Percentiles rank a stretch among this genome's conserved stretches.
Evolutionary conservation across 2,797 vertebrate genomes (phyloP).

Genomic region (Cyclura pinguis): DNA sequence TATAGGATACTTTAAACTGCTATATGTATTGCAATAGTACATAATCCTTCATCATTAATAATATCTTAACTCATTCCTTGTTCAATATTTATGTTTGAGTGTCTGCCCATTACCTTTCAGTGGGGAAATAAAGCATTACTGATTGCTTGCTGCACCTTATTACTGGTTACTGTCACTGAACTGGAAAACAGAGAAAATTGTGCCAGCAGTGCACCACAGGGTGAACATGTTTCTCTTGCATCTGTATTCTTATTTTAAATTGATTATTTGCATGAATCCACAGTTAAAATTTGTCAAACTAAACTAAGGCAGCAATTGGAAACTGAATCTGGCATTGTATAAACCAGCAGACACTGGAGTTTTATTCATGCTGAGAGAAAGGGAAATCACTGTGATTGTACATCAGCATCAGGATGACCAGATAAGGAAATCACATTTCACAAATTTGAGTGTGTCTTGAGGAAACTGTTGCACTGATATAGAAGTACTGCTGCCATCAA

Average conservation of each 20-base stretch:
- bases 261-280: slow-evolving; percentile 10
- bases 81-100: too few species aligned
- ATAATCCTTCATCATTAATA: too few species aligned
- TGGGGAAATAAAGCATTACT: background rate
- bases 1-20: too few species aligned
- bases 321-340: background rate
- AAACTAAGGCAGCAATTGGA: slow-evolving; percentile 27
- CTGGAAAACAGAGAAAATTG: background rate
- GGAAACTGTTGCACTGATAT: background rate
- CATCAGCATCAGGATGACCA: background rate
- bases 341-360: slow-evolving; percentile 12
- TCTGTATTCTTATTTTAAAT: background rate
- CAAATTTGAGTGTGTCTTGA: background rate
- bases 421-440: slow-evolving; percentile 3
- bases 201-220: background rate
- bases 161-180: background rate
- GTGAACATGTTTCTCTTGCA: background rate
- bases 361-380: slow-evolving; percentile 31
- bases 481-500: background rate
- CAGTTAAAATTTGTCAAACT: slow-evolving; percentile 16
- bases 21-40: too few species aligned
- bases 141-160: background rate
- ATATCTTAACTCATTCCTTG: too few species aligned
- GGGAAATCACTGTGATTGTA: slow-evolving; percentile 13
- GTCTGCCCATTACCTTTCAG: background rate